phyloP scores from a whole-genome alignment of 2,888 invertebrate species.

The Lepidocyrtoides sp. region DNA sequence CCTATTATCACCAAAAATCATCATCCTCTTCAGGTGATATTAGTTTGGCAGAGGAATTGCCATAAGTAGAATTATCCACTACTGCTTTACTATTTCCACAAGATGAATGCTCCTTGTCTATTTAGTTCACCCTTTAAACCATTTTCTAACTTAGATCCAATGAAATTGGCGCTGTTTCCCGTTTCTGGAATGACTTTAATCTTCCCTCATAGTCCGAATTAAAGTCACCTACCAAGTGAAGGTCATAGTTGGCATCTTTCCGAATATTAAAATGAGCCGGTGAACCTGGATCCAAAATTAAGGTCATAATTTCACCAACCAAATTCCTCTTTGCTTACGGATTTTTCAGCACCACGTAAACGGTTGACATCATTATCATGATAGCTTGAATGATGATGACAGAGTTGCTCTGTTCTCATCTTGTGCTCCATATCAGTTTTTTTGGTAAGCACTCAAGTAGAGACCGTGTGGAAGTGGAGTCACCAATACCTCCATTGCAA shows the following conservation, averaged over 20 bases:
- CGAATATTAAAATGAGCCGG: constrained; percentile 74
- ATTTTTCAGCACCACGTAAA: not conserved
- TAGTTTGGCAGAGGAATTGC: too few relatives aligned
- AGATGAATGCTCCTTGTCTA: constrained; percentile 58
- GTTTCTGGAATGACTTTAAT: constrained; percentile 71
- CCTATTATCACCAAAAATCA: not conserved
- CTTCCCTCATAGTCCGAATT: constrained; percentile 66
- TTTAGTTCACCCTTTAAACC: constrained; percentile 61
- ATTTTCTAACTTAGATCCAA: constrained; percentile 70
- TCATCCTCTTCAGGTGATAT: constrained; percentile 36
- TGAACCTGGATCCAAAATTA: constrained; percentile 36
- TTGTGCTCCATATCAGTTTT: constrained; percentile 26
- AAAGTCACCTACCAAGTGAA: constrained; percentile 71
- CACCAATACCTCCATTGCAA: constrained; percentile 31
- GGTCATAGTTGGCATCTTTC: constrained; percentile 75
- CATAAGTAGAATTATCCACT: too few relatives aligned
- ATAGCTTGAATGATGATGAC: not conserved
- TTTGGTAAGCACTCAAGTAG: constrained; percentile 56
- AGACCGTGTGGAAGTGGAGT: not conserved
- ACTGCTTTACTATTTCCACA: too few relatives aligned
- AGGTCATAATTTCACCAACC: not conserved
- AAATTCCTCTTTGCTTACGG: constrained; percentile 6
- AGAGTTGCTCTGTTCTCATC: not conserved
- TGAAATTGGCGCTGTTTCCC: constrained; percentile 9
- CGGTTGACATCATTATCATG: not conserved